Base-by-base conservation (phyloP, 1,140 invertebrate species). In the Mamestra configurata region DNA sequence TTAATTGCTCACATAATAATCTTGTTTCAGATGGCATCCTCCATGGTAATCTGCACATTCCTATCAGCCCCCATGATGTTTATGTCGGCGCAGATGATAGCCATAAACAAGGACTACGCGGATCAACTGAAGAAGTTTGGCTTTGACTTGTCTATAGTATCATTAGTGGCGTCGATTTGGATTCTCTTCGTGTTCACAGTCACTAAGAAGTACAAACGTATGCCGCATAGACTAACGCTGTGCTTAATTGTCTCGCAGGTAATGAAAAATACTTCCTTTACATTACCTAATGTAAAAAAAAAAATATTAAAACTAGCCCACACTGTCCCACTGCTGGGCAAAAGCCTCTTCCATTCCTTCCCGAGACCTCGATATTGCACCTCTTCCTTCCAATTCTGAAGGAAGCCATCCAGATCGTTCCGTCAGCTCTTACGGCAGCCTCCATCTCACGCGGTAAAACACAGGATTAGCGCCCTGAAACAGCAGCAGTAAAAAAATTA, bases 61-160 rank as follows among this genome's bases (percentile, higher is more conserved):
- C 93, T 99, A 43, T 98, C 98, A 11, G 98, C 98, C 0, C 99
- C 98, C 0, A 94, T 99, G 53, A 99, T 99, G 97, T 99, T 99
- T 90, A 96, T 99, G 46, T 99, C 98, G 0, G 98, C 98, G 6
- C 98, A 98, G 96, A 97, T 99, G 96, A 98, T 99, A 79, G 96
- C 97, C 13, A 95, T 98, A 24, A 97, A 97, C 70, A 96, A 97
- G 82, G 96, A 97, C 89, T 98, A 98, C 93, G 95, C 98, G 6
- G 95, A 96, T 75, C 96, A 98, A 82, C 90, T 99, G n/a, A 96
- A 97, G 88, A 92, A 95, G 18, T 98, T 98, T 86, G 97, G 97
- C 1, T 97, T 98, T 80, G 98, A 98, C 89, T 96, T 98, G 20
- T 98, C 98, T 81, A 96, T 98, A 40, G 95, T 97, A 4, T 97